Base-by-base conservation (phyloP, 2,113 vertebrate genomes). In the Aegotheles bennettii region DNA sequence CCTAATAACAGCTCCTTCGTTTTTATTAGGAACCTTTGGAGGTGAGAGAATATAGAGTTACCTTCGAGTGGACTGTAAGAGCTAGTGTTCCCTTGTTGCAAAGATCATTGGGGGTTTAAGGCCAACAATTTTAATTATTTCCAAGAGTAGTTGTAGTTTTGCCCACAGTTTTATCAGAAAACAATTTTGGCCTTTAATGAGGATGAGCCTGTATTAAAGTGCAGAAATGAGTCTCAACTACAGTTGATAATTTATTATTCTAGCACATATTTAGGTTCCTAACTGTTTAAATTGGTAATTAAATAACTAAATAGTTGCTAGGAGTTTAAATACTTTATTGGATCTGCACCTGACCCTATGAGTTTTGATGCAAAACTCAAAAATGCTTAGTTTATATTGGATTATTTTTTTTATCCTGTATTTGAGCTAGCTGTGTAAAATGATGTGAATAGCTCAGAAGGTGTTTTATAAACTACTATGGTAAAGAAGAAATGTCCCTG, bases 61-160 rank as follows among this genome's bases (percentile, higher is more conserved):
- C 48, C 43, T 73, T 42, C 0, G 0, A 75, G 56, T 40, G 48
- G 69, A 71, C 47, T 56, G 18, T 50, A 63, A 54, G 56, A 69
- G 19, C 7, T 54, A 18, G 35, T 43, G 14, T 18, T 84, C 29
- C 5, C 16, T 47, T 2, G 0, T 35, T 67, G 40, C 47, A 67
- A 78, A 90, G 68, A 92, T 75, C 77, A 68, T 33, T 4, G 7
- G 50, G 10, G 56, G 38, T 3, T 3, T 28, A 89, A 87, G 16
- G 21, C 42, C 70, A 87, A 60, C 31, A 76, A 73, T 87, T 94
- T 89, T 87, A 93, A 87, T 87, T 91, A 82, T 87, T 87, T 90
- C 42, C 25, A 42, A 69, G 43, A 76, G n/a, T 51, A 8, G 24
- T 82, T 94, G 84, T n/a, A n/a, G n/a, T n/a, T 91, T 85, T 91